Evolutionary conservation across 1,140 invertebrate genomes (phyloP).

Genomic region (Oncopodura yosiiana): DNA sequence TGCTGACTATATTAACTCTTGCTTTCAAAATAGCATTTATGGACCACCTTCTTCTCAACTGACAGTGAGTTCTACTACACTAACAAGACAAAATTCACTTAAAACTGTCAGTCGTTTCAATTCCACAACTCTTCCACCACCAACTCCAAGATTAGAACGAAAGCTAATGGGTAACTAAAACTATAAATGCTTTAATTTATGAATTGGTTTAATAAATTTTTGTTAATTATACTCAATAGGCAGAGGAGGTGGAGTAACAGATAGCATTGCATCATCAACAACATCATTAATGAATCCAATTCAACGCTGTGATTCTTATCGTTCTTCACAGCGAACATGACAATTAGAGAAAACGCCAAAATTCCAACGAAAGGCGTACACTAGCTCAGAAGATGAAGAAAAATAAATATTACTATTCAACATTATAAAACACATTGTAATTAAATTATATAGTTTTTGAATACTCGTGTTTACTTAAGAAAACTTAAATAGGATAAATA

Average conservation of each 20-base stretch:
- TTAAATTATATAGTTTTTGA: too few relatives aligned
- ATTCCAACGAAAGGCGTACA: background rate
- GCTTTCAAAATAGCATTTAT: slow-evolving; percentile 25
- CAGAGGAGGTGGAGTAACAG: background rate
- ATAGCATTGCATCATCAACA: slow-evolving; percentile 5
- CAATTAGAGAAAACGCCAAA: slow-evolving; percentile 6
- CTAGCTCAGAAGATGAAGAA: slow-evolving; percentile 13
- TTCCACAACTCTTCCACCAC: slow-evolving; percentile 28
- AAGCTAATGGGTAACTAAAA: slow-evolving; percentile 11
- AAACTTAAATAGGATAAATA: too few relatives aligned
- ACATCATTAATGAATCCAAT: slow-evolving; percentile 10
- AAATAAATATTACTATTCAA: too few relatives aligned
- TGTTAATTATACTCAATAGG: background rate
- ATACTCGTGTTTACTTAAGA: too few relatives aligned
- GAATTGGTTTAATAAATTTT: background rate
- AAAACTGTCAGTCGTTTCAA: slow-evolving; percentile 31
- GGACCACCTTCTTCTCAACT: slow-evolving; percentile 3
- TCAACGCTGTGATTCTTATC: slow-evolving; percentile 33
- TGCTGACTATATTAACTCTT: slow-evolving; percentile 89
- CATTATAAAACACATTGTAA: too few relatives aligned
- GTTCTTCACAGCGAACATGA: slow-evolving; percentile 19
- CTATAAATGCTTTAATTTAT: background rate
- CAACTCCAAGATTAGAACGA: slow-evolving; percentile 29
- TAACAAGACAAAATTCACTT: slow-evolving; percentile 32
- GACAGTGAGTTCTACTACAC: slow-evolving; percentile 14